Percentiles rank a stretch among this genome's conserved stretches.
Conservation (phyloP, 2,113 vertebrate genomes). For the Ameiurus melas region DNA sequence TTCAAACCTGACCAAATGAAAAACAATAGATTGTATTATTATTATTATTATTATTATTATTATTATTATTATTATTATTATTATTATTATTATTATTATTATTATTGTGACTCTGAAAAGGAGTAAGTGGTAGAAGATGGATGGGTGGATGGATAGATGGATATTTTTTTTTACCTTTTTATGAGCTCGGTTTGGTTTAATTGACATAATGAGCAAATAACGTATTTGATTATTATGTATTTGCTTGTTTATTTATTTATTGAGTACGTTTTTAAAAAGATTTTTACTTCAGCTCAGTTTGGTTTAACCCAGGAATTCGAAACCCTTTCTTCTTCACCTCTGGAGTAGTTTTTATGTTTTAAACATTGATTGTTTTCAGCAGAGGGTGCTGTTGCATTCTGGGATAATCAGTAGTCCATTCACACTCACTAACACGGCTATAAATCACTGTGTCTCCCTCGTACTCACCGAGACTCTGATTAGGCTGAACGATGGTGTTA, state of each 20-base stretch:
- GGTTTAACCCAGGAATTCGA: not conserved
- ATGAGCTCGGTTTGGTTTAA: no score
- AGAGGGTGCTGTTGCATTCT: slow-evolving; percentile 63
- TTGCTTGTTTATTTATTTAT: not conserved
- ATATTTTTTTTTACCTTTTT: no score
- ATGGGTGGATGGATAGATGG: no score
- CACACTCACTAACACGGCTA: slow-evolving; percentile 34
- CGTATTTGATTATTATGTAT: no score
- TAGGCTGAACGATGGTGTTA: slow-evolving; percentile 43
- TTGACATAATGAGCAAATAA: no score
- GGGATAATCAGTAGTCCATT: slow-evolving; percentile 29
- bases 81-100: no score
- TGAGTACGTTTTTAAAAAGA: not conserved
- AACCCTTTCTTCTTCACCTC: not conserved
- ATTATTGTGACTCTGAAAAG: no score
- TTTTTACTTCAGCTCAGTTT: not conserved
- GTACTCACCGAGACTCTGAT: slow-evolving; percentile 45
- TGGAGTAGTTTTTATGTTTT: not conserved
- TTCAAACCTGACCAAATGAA: not conserved
- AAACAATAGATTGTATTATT: not conserved
- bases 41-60: no score
- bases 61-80: no score
- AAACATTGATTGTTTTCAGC: slow-evolving; percentile 42
- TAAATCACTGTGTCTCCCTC: slow-evolving; percentile 32
- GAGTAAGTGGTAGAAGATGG: no score